Percentiles rank a stretch among this genome's conserved stretches.
Evolutionary conservation across 2,113 vertebrate genomes (phyloP).

Genomic region (Promerops cafer): DNA sequence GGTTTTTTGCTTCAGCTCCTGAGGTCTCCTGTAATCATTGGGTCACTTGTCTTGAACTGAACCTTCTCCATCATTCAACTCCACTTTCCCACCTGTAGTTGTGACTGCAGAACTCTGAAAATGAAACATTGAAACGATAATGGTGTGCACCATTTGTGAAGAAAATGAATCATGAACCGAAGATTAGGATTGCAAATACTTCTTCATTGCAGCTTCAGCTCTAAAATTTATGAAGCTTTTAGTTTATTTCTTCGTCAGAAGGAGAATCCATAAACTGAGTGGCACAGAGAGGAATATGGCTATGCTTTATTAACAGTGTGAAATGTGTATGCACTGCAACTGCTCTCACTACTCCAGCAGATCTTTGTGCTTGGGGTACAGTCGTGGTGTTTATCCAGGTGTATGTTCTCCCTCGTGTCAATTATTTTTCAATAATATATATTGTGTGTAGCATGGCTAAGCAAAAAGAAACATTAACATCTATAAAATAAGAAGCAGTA

Average conservation of each 20-base stretch:
- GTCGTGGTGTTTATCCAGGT: fast-evolving
- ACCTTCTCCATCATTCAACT: fast-evolving
- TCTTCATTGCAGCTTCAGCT: background rate
- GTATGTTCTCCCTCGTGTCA: background rate
- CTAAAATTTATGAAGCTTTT: background rate
- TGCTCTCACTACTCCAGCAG: too few species aligned
- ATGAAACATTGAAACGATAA: fast-evolving
- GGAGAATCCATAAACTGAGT: background rate
- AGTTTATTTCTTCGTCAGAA: background rate
- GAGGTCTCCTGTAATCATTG: background rate
- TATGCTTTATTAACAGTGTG: fast-evolving
- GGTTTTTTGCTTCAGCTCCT: background rate
- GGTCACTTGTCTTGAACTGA: background rate
- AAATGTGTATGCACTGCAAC: fast-evolving
- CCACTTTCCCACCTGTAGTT: fast-evolving
- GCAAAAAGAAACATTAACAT: background rate
- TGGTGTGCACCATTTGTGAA: background rate
- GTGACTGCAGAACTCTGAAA: background rate
- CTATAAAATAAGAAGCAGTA: fast-evolving
- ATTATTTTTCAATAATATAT: background rate
- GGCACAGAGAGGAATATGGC: fast-evolving
- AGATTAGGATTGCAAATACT: background rate
- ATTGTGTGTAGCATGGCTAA: background rate
- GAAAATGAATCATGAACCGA: background rate
- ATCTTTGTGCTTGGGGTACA: background rate